A percentile compares a stretch with the other conserved stretches of the same genome.
Conservation (phyloP, 2,797 vertebrate genomes). For the Bradypus variegatus region DNA sequence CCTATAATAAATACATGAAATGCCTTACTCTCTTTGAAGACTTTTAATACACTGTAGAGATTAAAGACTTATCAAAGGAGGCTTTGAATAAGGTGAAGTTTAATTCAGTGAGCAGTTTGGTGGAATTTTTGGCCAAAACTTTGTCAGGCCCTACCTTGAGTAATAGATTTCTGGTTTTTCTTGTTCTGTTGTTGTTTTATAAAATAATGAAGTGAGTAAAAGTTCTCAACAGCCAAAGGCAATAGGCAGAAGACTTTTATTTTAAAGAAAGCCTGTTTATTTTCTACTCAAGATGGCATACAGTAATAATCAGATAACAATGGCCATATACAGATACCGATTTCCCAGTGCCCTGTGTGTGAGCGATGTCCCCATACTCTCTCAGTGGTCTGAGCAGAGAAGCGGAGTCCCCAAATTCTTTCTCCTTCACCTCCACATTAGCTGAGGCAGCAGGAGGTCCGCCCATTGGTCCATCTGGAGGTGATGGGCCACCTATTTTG, state of each 20-base stretch:
- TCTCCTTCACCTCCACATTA: background rate
- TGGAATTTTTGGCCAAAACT: background rate
- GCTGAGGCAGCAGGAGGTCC: background rate
- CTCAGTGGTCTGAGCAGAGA: background rate
- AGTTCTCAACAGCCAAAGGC: background rate
- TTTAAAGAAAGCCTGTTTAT: background rate
- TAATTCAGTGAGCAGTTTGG: background rate
- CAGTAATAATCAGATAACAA: background rate
- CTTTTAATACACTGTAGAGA: background rate
- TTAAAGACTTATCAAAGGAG: background rate
- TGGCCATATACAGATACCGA: background rate
- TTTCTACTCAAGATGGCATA: background rate
- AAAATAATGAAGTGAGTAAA: background rate
- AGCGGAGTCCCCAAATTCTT: too few relatives aligned
- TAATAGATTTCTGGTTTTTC: background rate
- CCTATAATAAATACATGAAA: slow-evolving; percentile 38
- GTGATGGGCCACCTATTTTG: background rate
- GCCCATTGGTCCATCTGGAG: background rate
- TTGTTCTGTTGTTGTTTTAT: background rate
- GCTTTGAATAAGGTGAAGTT: background rate
- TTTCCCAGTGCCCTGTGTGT: background rate
- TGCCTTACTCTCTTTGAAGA: background rate
- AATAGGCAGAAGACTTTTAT: background rate
- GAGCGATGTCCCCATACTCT: background rate
- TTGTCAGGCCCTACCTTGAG: background rate